phyloP scores from a whole-genome alignment of 2,113 vertebrate genomes.

The Tamias sibiricus region DNA sequence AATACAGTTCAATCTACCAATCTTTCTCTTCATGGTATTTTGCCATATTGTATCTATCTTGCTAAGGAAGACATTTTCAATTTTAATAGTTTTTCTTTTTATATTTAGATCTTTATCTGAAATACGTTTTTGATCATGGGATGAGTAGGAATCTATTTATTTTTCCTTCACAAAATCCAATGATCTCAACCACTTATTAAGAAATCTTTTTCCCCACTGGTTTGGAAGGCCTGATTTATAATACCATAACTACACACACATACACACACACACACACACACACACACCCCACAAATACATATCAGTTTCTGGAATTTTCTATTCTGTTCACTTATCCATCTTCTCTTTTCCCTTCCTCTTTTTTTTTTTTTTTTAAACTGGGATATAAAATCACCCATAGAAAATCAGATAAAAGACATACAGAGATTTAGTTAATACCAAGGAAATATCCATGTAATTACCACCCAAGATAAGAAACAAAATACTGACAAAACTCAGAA shows the following conservation, averaged over 20 bases:
- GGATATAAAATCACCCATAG: not conserved
- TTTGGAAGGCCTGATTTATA: not conserved
- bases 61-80: not conserved
- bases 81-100: not conserved
- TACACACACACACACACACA: not conserved
- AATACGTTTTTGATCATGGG: conserved; percentile 1
- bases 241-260: not conserved
- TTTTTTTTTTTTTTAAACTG: not conserved
- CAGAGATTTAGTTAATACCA: not conserved
- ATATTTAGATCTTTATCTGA: not conserved
- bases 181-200: not conserved
- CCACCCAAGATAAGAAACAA: not conserved
- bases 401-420: not conserved
- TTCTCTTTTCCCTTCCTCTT: not conserved
- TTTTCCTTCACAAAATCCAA: conserved; percentile 13
- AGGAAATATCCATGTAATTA: not conserved
- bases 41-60: not conserved
- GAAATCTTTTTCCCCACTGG: not conserved
- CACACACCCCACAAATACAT: not conserved
- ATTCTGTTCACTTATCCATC: not conserved
- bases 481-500: not conserved
- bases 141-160: not conserved
- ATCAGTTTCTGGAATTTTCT: not conserved
- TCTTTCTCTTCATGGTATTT: not conserved
- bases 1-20: not conserved